Evolutionary conservation across 2,888 invertebrate genomes (phyloP).

Genomic region (Megalurothrips usitatus): DNA sequence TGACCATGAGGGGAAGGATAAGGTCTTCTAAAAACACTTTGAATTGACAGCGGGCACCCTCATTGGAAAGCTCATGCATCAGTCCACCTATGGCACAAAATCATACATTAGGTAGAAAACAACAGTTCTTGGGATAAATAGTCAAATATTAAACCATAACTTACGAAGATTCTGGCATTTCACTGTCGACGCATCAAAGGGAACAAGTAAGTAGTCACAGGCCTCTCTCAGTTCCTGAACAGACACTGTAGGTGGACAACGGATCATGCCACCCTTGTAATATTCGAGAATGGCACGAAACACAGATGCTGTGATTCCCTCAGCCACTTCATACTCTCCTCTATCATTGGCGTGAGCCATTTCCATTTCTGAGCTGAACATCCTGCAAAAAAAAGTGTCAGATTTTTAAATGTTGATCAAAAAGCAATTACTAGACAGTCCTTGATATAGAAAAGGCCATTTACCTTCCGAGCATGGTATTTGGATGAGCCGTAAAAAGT

Average conservation of each 20-base stretch:
- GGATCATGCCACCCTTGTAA: slow-evolving; percentile 84
- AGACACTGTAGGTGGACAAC: slow-evolving; percentile 92
- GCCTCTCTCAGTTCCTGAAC: slow-evolving; percentile 97
- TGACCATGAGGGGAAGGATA: slow-evolving; percentile 94
- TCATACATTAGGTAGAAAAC: background rate
- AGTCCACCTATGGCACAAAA: slow-evolving; percentile 64
- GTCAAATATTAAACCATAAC: slow-evolving; percentile 43
- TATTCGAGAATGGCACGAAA: slow-evolving; percentile 94
- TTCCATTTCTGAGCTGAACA: slow-evolving; percentile 90
- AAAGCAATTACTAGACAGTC: background rate
- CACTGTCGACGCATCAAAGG: slow-evolving; percentile 93
- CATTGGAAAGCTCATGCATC: slow-evolving; percentile 96
- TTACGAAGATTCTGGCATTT: slow-evolving; percentile 93
- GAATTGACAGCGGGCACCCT: slow-evolving; percentile 97
- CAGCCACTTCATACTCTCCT: slow-evolving; percentile 95
- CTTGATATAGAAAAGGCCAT: slow-evolving; percentile 30
- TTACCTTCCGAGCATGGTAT: slow-evolving; percentile 92
- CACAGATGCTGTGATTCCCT: slow-evolving; percentile 91
- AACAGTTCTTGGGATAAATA: background rate
- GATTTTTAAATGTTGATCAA: background rate
- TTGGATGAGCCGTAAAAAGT: slow-evolving; percentile 89
- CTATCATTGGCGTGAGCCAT: slow-evolving; percentile 92
- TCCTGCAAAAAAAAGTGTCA: slow-evolving; percentile 52
- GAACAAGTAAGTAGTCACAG: slow-evolving; percentile 96
- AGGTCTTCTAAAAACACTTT: slow-evolving; percentile 92